Base-by-base conservation (phyloP, 2,113 vertebrate genomes). In the Cyrtonyx montezumae region DNA sequence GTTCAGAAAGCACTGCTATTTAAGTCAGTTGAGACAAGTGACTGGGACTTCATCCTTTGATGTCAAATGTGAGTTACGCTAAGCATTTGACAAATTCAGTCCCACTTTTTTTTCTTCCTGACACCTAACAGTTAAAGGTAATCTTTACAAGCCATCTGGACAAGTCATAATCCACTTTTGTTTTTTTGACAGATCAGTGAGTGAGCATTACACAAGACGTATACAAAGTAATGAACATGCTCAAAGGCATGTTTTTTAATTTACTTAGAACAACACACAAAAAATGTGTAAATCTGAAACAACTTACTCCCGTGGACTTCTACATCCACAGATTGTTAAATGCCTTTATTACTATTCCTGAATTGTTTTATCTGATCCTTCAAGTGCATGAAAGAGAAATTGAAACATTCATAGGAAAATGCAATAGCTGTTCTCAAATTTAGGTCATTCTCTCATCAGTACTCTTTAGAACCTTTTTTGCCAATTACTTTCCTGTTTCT, bases 31-130 rank as follows among this genome's bases (percentile, higher is more conserved):
- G 88, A 94, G 78, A 73, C 36, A 84, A 68, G 23, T 86, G 59
- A 81, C 79, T 92, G 74, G 71, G 51, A 84, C 43, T 75, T 87
- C 81, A 94, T 95, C 78, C 49, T 91, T 51, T 88, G 67, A 93
- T 89, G 89, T 85, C 3, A 30, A 93, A 96, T 8, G 4, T 70
- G 80, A 96, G 61, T 56, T 94, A 70, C 8, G 5, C 76, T 90
- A 89, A 74, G 25, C 28, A 88, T 88, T 93, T 48, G 32, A 77
- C 49, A 91, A 91, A 94, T 68, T 75, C 48, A 94, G 88, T 95
- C 73, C 14, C 14, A 23, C 36, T 92, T 90, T 88, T 89, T 51
- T 51, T 58, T 11, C 16, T 78, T 95, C 45, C 42, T 94, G 77
- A 75, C 43, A 93, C 17, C 68, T 95, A 90, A 69, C 88, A 94